phyloP scores from a whole-genome alignment of 2,113 vertebrate genomes.

The Galemys pyrenaicus region DNA sequence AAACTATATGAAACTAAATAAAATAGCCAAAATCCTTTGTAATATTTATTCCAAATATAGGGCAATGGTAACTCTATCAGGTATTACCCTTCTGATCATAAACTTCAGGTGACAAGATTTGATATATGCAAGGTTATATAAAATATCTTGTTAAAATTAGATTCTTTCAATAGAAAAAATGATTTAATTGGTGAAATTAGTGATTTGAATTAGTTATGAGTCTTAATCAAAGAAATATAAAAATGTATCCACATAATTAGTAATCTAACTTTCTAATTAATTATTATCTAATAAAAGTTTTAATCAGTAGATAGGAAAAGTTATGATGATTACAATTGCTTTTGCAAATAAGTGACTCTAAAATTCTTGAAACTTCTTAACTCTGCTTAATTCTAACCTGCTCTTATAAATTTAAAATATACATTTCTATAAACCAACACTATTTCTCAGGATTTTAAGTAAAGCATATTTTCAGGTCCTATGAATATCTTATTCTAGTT shows the following conservation, averaged over 20 bases:
- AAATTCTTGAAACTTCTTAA: not conserved
- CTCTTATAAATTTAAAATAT: not conserved
- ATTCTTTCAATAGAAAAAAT: not conserved
- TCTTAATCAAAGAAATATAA: slow-evolving; percentile 58
- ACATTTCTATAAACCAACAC: not conserved
- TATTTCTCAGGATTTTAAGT: not conserved
- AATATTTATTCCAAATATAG: not conserved
- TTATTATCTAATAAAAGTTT: slow-evolving; percentile 47
- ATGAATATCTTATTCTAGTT: not conserved
- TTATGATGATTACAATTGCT: not conserved
- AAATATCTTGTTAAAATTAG: slow-evolving; percentile 35
- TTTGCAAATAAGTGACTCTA: not conserved
- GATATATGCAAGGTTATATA: not conserved
- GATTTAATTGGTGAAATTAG: slow-evolving; percentile 20
- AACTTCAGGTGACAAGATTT: not conserved
- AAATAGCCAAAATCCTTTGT: not conserved
- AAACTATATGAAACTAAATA: not conserved
- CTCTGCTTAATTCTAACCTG: not conserved
- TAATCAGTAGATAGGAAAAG: slow-evolving; percentile 15
- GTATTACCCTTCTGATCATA: not conserved
- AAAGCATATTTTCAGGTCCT: not conserved
- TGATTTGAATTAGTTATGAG: slow-evolving; percentile 54
- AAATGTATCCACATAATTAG: slow-evolving; percentile 53
- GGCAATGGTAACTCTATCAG: not conserved
- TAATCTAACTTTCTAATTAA: slow-evolving; percentile 46